These are phyloP conservation scores for Helogale parvula DNA, from an alignment of 2,113 vertebrate genomes.

Conservation along the genomic window DNA sequence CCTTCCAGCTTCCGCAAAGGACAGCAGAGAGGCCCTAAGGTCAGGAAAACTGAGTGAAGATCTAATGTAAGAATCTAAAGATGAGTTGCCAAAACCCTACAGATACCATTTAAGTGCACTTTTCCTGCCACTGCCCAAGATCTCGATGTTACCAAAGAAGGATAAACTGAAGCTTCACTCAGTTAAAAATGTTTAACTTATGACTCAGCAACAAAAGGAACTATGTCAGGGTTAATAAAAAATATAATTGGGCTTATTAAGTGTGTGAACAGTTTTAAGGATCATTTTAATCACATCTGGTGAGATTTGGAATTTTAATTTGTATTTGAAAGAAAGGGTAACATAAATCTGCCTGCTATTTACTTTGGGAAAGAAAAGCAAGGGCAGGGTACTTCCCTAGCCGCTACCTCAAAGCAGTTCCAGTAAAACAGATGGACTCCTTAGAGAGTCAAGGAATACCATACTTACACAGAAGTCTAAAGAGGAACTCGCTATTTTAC, in stretches of 20 bases:
- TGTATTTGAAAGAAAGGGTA: constrained; percentile 62
- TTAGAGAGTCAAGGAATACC: not conserved
- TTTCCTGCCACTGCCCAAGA: constrained; percentile 36
- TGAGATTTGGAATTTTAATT: constrained; percentile 61
- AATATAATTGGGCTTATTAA: constrained; percentile 39
- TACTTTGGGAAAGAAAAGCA: not conserved
- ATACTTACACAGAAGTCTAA: not conserved
- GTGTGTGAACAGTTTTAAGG: constrained; percentile 66
- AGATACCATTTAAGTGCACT: not conserved
- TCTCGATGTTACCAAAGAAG: not conserved
- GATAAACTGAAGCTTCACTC: constrained; percentile 26
- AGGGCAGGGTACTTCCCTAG: not conserved
- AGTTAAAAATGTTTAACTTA: constrained; percentile 57
- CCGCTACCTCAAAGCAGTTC: not conserved
- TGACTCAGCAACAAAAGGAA: constrained; percentile 75
- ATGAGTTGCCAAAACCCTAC: not conserved
- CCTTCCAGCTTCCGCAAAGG: not conserved
- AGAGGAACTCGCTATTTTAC: constrained; percentile 27
- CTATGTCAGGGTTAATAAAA: constrained; percentile 78
- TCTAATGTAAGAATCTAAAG: constrained; percentile 4
- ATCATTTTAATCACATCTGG: constrained; percentile 68
- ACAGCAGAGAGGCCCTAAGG: not conserved
- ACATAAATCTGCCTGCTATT: not conserved
- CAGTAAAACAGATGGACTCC: not conserved
- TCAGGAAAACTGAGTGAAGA: constrained; percentile 5